Evolutionary conservation across 2,888 invertebrate genomes (phyloP), one percentile per base, ranked within the genome.

Genomic region (Campopleginae sp.): DNA sequence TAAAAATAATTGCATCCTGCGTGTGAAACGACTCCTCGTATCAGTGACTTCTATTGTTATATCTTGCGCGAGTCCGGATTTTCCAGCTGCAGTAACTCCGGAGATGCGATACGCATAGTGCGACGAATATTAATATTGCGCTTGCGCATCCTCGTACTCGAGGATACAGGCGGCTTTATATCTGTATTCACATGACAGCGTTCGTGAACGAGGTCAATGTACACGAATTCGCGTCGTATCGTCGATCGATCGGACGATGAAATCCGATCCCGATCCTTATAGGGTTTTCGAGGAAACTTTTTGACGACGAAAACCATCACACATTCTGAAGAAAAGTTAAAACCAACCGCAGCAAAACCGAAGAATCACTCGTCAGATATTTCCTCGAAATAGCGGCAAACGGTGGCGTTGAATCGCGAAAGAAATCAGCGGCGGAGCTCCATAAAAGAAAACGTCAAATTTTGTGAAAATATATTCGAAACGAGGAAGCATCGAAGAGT

Each of bases 191-290:
- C 19, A 31, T 38, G 63, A 27, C 38, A 23, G 82, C 82, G 86
- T 81, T 85, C 85, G 83, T 63, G 27, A 75, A 75, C 44, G 44
- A 66, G 65, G 48, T 72, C 71, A 72, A 65, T 44, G 48, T 51
- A 46, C 19, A 54, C 33, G 74, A 42, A 71, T 77, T 38, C 61
- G 31, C 48, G 48, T 38, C 48, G 58, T 48, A 63, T 79, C 86
- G 87, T 88, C 84, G 76, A 86, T 87, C 78, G 86, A 85, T 85
- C 80, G 65, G 70, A 86, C 85, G 80, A 82, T 88, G 87, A 85
- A 86, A 82, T 86, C 82, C 85, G 88, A 86, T 74, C 86, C 75
- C 17, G 79, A 78, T 74, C 63, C 66, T 79, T 66, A 38, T 42
- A 80, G 80, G 80, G 31, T 74, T 74, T 80, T 74, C 44, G 44